Evolutionary conservation across 2,113 vertebrate genomes (phyloP).

Genomic region (Pseudorasbora parva): DNA sequence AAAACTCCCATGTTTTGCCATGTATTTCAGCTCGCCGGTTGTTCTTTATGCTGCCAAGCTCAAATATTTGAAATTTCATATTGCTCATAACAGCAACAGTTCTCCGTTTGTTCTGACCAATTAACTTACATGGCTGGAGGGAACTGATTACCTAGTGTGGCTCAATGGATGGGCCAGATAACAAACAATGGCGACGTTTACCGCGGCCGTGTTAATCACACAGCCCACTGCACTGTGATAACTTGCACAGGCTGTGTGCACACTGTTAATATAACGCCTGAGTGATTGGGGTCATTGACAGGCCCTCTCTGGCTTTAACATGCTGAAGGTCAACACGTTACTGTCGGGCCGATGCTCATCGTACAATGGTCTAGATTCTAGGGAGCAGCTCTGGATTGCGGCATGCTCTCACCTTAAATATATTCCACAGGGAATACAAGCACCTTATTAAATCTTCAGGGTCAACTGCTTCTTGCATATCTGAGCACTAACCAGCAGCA

Average conservation of each 20-base stretch:
- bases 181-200: slow-evolving; percentile 26
- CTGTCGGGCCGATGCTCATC: neutral
- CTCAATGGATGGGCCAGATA: slow-evolving; percentile 37
- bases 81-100: slow-evolving; percentile 15
- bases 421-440: slow-evolving; percentile 28
- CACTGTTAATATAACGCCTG: slow-evolving; percentile 43
- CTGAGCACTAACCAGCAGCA: slow-evolving; percentile 21
- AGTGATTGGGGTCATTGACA: slow-evolving; percentile 31
- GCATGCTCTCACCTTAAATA: slow-evolving; percentile 27
- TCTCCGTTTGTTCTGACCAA: slow-evolving; percentile 30
- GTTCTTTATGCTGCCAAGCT: neutral
- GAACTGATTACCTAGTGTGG: slow-evolving; percentile 21
- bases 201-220: slow-evolving; percentile 33
- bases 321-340: slow-evolving; percentile 37
- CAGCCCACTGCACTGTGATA: slow-evolving; percentile 42
- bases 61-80: slow-evolving; percentile 30
- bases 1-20: neutral
- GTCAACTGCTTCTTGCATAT: slow-evolving; percentile 48
- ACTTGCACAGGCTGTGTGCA: slow-evolving; percentile 26
- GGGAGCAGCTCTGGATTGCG: neutral
- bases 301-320: slow-evolving; percentile 14
- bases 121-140: slow-evolving; percentile 42
- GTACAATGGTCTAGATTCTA: neutral
- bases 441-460: slow-evolving; percentile 55
- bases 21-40: neutral